These are phyloP conservation scores for Scaptodrosophila lebanonensis DNA, from an alignment of 1,140 invertebrate species.

Conservation along the genomic window DNA sequence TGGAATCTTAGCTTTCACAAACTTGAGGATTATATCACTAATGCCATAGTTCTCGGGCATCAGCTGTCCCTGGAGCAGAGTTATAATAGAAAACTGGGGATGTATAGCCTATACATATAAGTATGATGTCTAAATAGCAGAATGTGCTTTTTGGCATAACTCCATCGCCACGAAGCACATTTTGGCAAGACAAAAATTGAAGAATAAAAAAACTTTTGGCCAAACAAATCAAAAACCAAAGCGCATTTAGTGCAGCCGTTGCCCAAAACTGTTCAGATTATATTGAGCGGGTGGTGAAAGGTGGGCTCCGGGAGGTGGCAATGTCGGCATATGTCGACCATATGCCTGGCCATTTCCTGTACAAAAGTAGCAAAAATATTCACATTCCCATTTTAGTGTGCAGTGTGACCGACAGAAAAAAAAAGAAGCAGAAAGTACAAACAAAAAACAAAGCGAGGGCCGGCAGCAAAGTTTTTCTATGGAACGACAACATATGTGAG, in stretches of 20 bases:
- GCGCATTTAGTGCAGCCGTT: too few species aligned
- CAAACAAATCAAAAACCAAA: slow-evolving; percentile 33
- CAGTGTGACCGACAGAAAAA: slow-evolving; percentile 66
- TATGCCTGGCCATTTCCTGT: slow-evolving; percentile 66
- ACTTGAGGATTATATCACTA: too few species aligned
- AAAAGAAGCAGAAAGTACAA: slow-evolving; percentile 30
- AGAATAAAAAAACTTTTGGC: too few species aligned
- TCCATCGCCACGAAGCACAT: background rate
- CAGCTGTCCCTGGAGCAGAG: too few species aligned
- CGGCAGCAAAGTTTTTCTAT: background rate
- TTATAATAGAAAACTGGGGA: too few species aligned
- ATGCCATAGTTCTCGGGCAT: too few species aligned
- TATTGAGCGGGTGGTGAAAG: background rate
- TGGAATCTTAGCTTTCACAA: too few species aligned
- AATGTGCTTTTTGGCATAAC: slow-evolving; percentile 17
- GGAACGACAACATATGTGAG: slow-evolving; percentile 25
- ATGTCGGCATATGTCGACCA: slow-evolving; percentile 12
- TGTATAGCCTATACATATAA: too few species aligned
- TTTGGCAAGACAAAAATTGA: too few species aligned
- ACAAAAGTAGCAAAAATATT: slow-evolving; percentile 74
- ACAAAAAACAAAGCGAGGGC: background rate
- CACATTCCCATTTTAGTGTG: too few species aligned
- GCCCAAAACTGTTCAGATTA: too few species aligned
- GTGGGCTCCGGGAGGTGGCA: background rate
- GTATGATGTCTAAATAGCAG: too few species aligned